Conservation (phyloP, 2,888 invertebrate genomes). For the Belgica antarctica region DNA sequence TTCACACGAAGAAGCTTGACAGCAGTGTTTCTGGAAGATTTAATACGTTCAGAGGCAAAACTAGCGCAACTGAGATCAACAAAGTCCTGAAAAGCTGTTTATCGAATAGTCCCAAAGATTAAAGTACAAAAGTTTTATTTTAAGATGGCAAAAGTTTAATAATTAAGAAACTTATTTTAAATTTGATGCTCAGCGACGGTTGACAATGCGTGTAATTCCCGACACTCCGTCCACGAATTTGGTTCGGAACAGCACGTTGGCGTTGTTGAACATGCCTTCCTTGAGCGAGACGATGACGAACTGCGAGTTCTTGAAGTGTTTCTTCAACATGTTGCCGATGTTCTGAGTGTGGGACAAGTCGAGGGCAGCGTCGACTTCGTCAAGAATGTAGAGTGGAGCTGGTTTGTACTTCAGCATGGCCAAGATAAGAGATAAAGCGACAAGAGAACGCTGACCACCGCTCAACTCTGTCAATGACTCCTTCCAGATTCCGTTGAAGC, state of each 20-base stretch:
- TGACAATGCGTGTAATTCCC: conserved; percentile 68
- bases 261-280: conserved; percentile 99
- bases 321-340: conserved; percentile 91
- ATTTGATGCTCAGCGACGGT: conserved; percentile 46
- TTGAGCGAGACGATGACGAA: conserved; percentile 98
- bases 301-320: conserved; percentile 88
- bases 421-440: conserved; percentile 92
- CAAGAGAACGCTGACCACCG: conserved; percentile 94
- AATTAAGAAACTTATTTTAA: no score
- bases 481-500: conserved; percentile 92
- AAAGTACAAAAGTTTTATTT: no score
- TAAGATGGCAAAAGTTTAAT: no score
- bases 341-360: conserved; percentile 98
- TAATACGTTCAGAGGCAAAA: no score
- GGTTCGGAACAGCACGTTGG: conserved; percentile 94
- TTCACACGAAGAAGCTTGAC: no score
- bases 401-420: conserved; percentile 96
- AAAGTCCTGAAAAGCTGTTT: no score
- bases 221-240: conserved; percentile 95
- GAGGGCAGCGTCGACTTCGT: conserved; percentile 97
- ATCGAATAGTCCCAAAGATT: no score
- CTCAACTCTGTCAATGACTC: conserved; percentile 93
- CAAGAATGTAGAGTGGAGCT: conserved; percentile 96
- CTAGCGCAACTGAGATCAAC: no score
- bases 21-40: no score